Conservation (phyloP, 1,140 invertebrate species). For the Muscidifurax raptorellus region DNA sequence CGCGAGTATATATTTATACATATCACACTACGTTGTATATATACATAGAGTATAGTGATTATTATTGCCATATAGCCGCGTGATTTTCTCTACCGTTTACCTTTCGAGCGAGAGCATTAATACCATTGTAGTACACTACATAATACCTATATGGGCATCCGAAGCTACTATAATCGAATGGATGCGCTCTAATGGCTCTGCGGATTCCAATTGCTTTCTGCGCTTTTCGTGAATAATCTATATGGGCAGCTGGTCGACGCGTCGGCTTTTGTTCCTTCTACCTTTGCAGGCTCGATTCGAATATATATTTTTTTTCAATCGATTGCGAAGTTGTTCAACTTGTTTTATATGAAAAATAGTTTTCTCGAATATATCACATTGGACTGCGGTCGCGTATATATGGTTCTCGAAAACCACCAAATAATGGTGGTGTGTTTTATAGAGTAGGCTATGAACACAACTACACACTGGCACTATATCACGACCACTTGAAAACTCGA, state of each 20-base stretch:
- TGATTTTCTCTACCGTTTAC: conserved; percentile 36
- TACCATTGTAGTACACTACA: not conserved
- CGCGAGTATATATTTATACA: no score
- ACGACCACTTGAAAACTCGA: no score
- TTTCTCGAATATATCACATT: no score
- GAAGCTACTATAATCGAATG: conserved; percentile 41
- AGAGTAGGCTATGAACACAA: no score
- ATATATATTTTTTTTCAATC: not conserved
- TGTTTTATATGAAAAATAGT: no score
- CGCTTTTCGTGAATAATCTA: conserved; percentile 37
- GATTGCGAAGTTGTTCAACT: no score
- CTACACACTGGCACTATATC: no score
- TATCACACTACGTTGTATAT: not conserved
- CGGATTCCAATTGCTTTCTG: conserved; percentile 20
- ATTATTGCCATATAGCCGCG: not conserved
- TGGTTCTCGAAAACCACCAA: no score
- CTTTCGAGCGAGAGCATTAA: conserved; percentile 27
- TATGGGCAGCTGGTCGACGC: not conserved
- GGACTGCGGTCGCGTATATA: no score
- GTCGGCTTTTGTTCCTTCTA: conserved; percentile 6
- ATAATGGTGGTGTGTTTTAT: no score
- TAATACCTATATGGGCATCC: not conserved
- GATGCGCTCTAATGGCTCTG: conserved; percentile 37
- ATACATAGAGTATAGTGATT: not conserved
- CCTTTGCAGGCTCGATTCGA: not conserved